A percentile compares a stretch with the other conserved stretches of the same genome.
Conservation (phyloP, 2,797 vertebrate genomes). For the Podarcis lilfordi region DNA sequence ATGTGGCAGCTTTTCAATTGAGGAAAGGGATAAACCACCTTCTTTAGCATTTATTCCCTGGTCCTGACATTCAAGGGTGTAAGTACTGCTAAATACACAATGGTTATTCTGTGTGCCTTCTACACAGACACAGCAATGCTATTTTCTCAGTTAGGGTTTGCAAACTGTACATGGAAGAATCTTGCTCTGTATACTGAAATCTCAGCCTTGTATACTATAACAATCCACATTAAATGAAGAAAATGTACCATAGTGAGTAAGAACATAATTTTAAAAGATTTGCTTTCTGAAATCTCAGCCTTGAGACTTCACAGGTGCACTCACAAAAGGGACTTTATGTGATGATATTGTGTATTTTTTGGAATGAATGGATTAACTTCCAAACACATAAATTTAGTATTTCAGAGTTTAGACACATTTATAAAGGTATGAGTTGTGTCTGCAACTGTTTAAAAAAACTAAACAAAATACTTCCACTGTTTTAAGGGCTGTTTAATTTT, state of each 20-base stretch:
- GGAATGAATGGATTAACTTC: background rate
- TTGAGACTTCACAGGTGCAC: background rate
- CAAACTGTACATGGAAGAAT: background rate
- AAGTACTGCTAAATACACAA: slow-evolving; percentile 6
- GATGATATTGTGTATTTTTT: background rate
- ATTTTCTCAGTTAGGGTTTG: slow-evolving; percentile 4
- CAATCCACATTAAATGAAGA: background rate
- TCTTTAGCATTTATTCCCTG: slow-evolving; percentile 26
- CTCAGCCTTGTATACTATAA: background rate
- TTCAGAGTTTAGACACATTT: background rate
- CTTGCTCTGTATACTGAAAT: background rate
- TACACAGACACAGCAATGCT: background rate
- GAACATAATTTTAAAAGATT: background rate
- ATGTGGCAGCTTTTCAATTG: background rate
- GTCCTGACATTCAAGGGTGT: background rate
- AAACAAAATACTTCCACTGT: background rate
- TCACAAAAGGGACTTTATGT: background rate
- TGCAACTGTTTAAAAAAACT: background rate
- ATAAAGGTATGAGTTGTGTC: background rate
- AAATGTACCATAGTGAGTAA: background rate
- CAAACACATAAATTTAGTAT: background rate
- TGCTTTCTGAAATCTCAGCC: background rate
- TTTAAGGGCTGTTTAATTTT: background rate
- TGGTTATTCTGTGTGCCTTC: slow-evolving; percentile 19
- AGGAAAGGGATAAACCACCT: slow-evolving; percentile 11